Evolutionary conservation across 1,140 invertebrate species (phyloP).

Genomic region (Mya arenaria): DNA sequence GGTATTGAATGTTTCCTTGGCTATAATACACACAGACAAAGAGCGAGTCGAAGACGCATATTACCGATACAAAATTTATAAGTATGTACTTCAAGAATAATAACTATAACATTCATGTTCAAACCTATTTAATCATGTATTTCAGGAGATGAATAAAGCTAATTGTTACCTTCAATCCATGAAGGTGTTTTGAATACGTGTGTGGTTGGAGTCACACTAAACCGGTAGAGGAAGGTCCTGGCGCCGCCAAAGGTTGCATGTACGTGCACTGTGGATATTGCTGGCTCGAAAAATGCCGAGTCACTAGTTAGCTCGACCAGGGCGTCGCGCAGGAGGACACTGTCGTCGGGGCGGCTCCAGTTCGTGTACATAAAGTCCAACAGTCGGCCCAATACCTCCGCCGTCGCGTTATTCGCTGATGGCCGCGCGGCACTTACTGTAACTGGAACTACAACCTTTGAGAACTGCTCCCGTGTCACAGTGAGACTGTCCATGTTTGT

Average conservation of each 20-base stretch:
- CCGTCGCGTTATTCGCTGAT: background rate
- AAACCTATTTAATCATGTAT: background rate
- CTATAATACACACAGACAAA: too few species aligned
- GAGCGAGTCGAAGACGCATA: too few species aligned
- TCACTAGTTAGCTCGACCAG: background rate
- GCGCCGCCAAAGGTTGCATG: background rate
- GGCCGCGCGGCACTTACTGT: background rate
- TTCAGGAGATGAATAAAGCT: too few species aligned
- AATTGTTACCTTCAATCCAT: slow-evolving; percentile 11
- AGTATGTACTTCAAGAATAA: background rate
- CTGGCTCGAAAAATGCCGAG: slow-evolving; percentile 2
- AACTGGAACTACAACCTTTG: background rate
- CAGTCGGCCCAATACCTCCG: background rate
- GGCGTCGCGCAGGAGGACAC: background rate
- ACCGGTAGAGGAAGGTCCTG: slow-evolving; percentile 24
- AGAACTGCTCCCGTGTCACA: slow-evolving; percentile 14
- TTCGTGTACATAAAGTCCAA: slow-evolving; percentile 6
- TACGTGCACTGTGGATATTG: background rate
- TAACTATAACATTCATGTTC: background rate
- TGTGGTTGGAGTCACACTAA: background rate
- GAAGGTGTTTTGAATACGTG: background rate
- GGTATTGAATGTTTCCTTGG: too few species aligned
- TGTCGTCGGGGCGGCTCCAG: slow-evolving; percentile 6
- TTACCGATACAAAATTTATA: background rate
- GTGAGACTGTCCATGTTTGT: background rate